Evolutionary conservation across 2,113 vertebrate species (phyloP).

Genomic region (Salvator merianae): DNA sequence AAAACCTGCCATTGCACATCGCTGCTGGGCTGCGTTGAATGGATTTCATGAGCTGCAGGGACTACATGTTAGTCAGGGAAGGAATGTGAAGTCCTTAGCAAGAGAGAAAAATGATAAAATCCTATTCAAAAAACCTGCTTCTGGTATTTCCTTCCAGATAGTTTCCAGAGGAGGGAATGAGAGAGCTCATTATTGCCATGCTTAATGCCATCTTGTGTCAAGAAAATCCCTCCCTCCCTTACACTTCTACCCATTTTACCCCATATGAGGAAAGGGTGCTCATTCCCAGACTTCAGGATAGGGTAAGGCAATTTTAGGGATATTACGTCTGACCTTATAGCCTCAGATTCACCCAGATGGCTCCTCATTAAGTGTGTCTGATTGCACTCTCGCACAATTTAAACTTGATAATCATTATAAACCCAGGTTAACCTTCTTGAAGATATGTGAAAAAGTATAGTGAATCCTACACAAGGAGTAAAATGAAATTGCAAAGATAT

Average conservation of each 20-base stretch:
- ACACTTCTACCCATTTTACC: not conserved
- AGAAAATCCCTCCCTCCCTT: too few relatives aligned
- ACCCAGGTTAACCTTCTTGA: too few relatives aligned
- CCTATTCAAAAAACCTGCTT: not conserved
- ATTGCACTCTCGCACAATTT: not conserved
- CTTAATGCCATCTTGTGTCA: not conserved
- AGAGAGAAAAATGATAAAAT: not conserved
- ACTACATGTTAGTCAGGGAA: constrained; percentile 6
- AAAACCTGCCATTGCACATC: not conserved
- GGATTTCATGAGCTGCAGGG: not conserved
- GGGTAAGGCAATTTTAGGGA: too few relatives aligned
- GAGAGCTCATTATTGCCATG: not conserved
- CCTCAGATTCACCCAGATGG: too few relatives aligned
- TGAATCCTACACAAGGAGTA: too few relatives aligned
- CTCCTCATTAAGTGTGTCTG: too few relatives aligned
- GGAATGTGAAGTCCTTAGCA: not conserved
- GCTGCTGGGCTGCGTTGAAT: constrained; percentile 3
- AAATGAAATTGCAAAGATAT: too few relatives aligned
- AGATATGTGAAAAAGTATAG: too few relatives aligned
- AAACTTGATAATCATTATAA: not conserved
- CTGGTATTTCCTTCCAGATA: not conserved
- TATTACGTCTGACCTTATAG: too few relatives aligned
- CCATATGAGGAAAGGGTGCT: too few relatives aligned
- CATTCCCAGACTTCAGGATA: too few relatives aligned
- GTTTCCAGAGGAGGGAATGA: too few relatives aligned